Evolutionary conservation across 35 echinoderm and acorn worm genomes (phyloP).

Genomic region (Eucidaris tribuloides): DNA sequence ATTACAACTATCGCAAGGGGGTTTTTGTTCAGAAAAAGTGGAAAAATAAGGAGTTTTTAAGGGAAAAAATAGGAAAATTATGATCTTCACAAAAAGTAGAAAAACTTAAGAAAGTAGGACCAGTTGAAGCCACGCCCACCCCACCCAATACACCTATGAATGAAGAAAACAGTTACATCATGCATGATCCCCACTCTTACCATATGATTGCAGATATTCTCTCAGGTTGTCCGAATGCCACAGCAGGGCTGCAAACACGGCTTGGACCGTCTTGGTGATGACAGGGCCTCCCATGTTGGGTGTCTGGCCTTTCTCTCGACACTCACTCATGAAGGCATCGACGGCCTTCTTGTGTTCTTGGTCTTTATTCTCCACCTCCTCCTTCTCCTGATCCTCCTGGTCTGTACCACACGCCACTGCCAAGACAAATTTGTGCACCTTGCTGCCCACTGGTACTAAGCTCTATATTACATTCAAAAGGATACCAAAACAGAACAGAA

Average conservation of each 20-base stretch:
- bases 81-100: neutral
- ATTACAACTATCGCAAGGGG: no score
- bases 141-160: neutral
- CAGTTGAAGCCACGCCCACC: neutral
- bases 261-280: constrained; percentile 55
- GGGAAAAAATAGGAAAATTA: neutral
- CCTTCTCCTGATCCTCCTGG: neutral
- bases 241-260: constrained; percentile 91
- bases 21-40: no score
- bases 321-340: neutral
- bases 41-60: no score
- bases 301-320: constrained; percentile 40
- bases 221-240: constrained; percentile 79
- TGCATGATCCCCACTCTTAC: constrained; percentile 27
- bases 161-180: neutral
- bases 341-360: neutral
- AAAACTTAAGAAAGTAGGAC: neutral
- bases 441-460: constrained; percentile 3
- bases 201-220: constrained; percentile 40
- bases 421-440: neutral
- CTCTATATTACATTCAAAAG: neutral
- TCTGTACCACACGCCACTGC: neutral
- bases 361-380: neutral
- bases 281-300: constrained; percentile 70
- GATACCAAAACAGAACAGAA: no score